Conservation (phyloP, 1,140 invertebrate genomes). For the Ruditapes philippinarum region DNA sequence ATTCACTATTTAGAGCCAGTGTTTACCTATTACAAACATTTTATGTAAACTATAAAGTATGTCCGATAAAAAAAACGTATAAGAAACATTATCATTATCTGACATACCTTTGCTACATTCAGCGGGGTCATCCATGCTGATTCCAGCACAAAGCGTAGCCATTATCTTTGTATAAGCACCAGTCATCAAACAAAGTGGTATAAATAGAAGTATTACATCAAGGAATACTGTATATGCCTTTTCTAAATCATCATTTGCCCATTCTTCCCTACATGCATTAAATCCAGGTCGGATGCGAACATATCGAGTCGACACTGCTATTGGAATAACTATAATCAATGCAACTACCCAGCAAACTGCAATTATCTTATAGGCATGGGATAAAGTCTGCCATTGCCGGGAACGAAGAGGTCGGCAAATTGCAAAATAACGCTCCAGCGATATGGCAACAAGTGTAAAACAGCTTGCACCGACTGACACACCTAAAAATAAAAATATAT, state of each 20-base stretch:
- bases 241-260: slow-evolving; percentile 86
- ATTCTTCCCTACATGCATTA: slow-evolving; percentile 78
- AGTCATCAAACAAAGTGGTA: slow-evolving; percentile 93
- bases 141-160: slow-evolving; percentile 86
- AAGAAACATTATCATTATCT: not conserved
- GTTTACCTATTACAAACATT: not conserved
- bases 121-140: slow-evolving; percentile 77
- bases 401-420: slow-evolving; percentile 93
- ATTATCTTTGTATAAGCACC: slow-evolving; percentile 88
- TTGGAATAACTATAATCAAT: slow-evolving; percentile 89
- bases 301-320: slow-evolving; percentile 87
- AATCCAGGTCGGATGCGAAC: not conserved
- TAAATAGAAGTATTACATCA: slow-evolving; percentile 91
- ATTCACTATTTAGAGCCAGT: not conserved
- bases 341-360: slow-evolving; percentile 79
- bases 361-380: slow-evolving; percentile 94
- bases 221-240: slow-evolving; percentile 92
- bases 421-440: slow-evolving; percentile 96
- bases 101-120: slow-evolving; percentile 23
- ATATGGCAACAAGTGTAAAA: slow-evolving; percentile 96
- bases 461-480: slow-evolving; percentile 95
- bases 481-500: no score
- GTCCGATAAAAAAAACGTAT: not conserved
- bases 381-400: slow-evolving; percentile 94
- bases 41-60: not conserved